Base-by-base conservation (phyloP, 2,797 vertebrate genomes). In the Pantherophis vulpinus region DNA sequence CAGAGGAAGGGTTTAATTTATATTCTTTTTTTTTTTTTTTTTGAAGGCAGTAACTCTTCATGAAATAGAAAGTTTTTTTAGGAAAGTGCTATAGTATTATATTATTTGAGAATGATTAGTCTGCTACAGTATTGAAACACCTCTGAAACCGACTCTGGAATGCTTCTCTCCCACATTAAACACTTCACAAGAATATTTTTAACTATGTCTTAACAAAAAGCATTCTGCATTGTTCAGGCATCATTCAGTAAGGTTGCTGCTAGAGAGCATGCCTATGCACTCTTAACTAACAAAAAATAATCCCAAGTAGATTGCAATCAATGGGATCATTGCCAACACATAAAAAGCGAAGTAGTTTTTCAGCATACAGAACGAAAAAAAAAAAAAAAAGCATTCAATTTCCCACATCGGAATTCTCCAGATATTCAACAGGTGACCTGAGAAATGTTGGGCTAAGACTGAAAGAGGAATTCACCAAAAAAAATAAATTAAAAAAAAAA, bases 291-390 rank as follows among this genome's bases (percentile, higher is more conserved):
- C 63, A 87, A 66, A 23, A 87, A 92, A 54, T 83, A 2, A 0
- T 51, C 89, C 56, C 93, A 60, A 3, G 66, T 60, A 93, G 92
- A 92, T 3, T n/a, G 29, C 90, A 94, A 94, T 93, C 16, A 58
- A 5, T 47, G 42, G 18, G 58, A 94, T 87, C 94, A 92, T 86
- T 9, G 7, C 90, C 47, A 87, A 89, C 86, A 91, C 37, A 88
- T 42, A 27, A 95, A 88, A 83, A 74, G 56, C 89, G 92, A 55
- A 14, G n/a, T 63, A 23, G 23, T 87, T n/a, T 63, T 90, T 79
- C 32, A 42, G 37, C 55, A 56, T 13, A 66, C 10, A 37, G 20
- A 12, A 66, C 7, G 83, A 47, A 42, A 42, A 42, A 14, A 37
- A 37, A 37, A 7, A 8, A 16, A 47, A 51, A 51, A 54, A 54